These are phyloP conservation scores for Scomber scombrus DNA, from an alignment of 2,113 vertebrate species.

Conservation along the genomic window DNA sequence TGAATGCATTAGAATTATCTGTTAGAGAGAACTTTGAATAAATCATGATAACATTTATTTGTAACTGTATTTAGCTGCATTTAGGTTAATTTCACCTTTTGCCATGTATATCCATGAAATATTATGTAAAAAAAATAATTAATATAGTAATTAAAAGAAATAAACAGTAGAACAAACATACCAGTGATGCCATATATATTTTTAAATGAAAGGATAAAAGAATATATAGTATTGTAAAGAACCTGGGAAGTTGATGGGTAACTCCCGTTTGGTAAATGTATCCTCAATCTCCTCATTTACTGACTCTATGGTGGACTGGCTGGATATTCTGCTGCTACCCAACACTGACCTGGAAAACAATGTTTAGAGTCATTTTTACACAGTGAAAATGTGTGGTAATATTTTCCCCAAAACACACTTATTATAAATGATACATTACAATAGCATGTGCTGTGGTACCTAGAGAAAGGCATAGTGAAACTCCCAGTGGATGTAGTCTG, in stretches of 20 bases:
- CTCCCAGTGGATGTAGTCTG: conserved; percentile 79
- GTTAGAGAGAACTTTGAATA: not conserved
- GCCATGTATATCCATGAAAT: too few relatives aligned
- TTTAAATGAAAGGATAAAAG: not conserved
- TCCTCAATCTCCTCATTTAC: conserved; percentile 83
- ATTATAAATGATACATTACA: not conserved
- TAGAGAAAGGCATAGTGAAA: conserved; percentile 82
- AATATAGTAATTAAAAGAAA: not conserved
- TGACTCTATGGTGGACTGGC: conserved; percentile 75
- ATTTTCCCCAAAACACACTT: not conserved
- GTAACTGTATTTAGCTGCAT: too few relatives aligned
- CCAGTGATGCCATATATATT: not conserved
- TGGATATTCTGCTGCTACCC: conserved; percentile 85
- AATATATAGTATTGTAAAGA: conserved; percentile 27
- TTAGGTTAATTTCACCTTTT: too few relatives aligned
- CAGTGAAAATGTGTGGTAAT: too few relatives aligned
- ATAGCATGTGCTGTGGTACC: conserved; percentile 73
- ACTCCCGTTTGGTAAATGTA: conserved; percentile 72
- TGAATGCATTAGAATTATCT: not conserved
- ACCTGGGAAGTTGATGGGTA: conserved; percentile 81
- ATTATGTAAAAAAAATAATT: not conserved
- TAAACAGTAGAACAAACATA: not conserved
- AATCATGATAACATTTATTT: too few relatives aligned
- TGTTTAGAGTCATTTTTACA: not conserved
- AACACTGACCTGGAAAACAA: conserved; percentile 80